Evolutionary conservation across 2,888 invertebrate species (phyloP).

Genomic region (Plagiodera versicolora): DNA sequence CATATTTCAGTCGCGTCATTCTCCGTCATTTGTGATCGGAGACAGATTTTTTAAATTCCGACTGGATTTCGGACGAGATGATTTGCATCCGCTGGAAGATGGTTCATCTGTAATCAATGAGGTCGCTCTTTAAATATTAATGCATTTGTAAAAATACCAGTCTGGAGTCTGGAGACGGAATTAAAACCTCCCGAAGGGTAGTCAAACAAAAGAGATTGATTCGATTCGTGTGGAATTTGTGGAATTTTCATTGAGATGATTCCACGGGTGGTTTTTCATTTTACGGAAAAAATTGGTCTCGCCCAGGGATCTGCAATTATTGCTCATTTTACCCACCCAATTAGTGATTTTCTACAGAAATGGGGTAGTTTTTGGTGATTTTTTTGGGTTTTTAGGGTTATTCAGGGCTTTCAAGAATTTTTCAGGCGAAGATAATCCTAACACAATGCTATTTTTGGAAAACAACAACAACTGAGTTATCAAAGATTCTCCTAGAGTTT

Average conservation of each 20-base stretch:
- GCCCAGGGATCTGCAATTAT: no score
- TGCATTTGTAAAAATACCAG: conserved; percentile 36
- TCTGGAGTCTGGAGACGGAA: conserved; percentile 2
- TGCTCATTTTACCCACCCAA: no score
- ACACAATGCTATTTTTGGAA: no score
- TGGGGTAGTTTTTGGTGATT: no score
- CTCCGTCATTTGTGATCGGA: conserved; percentile 34
- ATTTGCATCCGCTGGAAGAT: conserved; percentile 41
- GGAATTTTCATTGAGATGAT: not conserved
- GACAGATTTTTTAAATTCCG: conserved; percentile 53
- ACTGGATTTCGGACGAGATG: conserved; percentile 45
- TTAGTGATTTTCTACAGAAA: no score
- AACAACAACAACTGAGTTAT: no score
- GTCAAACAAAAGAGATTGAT: not conserved
- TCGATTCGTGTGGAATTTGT: not conserved
- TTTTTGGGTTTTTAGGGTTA: no score
- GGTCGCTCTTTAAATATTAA: conserved; percentile 41
- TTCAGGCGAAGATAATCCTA: no score
- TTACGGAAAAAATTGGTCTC: no score
- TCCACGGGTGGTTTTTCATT: not conserved
- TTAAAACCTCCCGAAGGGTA: conserved; percentile 2
- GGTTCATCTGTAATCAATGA: conserved; percentile 45
- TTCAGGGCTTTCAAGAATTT: no score
- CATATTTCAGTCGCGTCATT: conserved; percentile 13
- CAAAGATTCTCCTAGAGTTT: no score